phyloP scores from a whole-genome alignment of 2,113 vertebrate genomes.

The Pygoscelis adeliae region DNA sequence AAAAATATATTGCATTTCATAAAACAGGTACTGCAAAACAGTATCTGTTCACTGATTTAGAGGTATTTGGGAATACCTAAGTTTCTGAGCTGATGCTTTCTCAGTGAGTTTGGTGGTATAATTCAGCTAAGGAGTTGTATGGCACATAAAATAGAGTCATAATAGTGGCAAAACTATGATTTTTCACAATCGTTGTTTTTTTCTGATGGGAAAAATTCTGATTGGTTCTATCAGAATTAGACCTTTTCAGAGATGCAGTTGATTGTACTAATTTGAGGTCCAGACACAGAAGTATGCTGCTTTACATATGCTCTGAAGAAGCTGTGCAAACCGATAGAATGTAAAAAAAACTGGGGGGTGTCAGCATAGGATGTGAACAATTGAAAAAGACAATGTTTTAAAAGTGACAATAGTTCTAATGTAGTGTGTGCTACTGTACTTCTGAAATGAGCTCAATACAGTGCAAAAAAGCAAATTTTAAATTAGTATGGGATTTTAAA shows the following conservation, averaged over 20 bases:
- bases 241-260: background rate
- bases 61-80: background rate
- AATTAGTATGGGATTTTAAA: background rate
- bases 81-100: background rate
- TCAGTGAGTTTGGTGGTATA: background rate
- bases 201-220: background rate
- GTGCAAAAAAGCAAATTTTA: background rate
- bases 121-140: background rate
- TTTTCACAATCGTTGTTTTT: background rate
- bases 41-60: background rate
- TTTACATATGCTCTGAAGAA: background rate
- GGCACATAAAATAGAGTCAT: background rate
- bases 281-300: background rate
- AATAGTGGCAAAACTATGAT: background rate
- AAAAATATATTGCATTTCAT: background rate
- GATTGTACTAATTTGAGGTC: background rate
- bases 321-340: background rate
- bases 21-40: background rate
- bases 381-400: background rate
- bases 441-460: background rate
- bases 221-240: background rate
- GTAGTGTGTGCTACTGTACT: background rate
- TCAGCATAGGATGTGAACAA: background rate
- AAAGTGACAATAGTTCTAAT: background rate
- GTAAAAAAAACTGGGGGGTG: background rate